phyloP scores from a whole-genome alignment of 1,140 invertebrate genomes.

The Euborellia annulipes region DNA sequence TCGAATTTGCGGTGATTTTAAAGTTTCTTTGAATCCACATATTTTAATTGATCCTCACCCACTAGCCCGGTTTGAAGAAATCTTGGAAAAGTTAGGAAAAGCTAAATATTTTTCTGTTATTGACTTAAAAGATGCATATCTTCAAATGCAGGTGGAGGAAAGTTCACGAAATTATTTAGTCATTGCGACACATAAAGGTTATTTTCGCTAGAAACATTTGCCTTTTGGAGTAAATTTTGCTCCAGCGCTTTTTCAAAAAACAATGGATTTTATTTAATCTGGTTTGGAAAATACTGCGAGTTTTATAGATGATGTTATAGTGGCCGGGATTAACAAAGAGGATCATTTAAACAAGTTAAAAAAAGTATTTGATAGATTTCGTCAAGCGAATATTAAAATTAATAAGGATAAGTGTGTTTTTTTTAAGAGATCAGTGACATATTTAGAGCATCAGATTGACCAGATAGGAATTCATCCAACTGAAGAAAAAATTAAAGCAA shows the following conservation, averaged over 20 bases:
- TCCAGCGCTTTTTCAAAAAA: conserved; percentile 27
- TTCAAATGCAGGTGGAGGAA: background rate
- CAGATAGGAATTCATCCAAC: conserved; percentile 18
- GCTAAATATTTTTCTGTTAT: no score
- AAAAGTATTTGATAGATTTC: conserved; percentile 14
- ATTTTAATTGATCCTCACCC: no score
- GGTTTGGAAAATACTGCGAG: conserved; percentile 15
- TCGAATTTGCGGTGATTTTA: conserved; percentile 20
- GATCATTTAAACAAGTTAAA: conserved; percentile 17
- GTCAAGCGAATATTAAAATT: conserved; percentile 14
- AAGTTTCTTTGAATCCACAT: conserved; percentile 7
- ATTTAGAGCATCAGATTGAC: conserved; percentile 22
- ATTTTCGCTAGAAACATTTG: conserved; percentile 22
- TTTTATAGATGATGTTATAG: conserved; percentile 25
- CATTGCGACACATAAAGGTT: conserved; percentile 17
- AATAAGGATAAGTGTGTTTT: conserved; percentile 19
- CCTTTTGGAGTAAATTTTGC: conserved; percentile 19
- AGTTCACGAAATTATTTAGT: background rate
- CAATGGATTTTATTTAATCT: conserved; percentile 23
- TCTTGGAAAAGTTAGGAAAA: no score
- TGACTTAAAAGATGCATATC: no score
- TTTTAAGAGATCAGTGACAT: conserved; percentile 16
- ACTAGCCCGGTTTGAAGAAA: no score
- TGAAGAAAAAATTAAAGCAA: conserved; percentile 22
- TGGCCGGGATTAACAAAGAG: conserved; percentile 15